Conservation (phyloP, 2,888 invertebrate genomes). For the Pachymerium ferrugineum region DNA sequence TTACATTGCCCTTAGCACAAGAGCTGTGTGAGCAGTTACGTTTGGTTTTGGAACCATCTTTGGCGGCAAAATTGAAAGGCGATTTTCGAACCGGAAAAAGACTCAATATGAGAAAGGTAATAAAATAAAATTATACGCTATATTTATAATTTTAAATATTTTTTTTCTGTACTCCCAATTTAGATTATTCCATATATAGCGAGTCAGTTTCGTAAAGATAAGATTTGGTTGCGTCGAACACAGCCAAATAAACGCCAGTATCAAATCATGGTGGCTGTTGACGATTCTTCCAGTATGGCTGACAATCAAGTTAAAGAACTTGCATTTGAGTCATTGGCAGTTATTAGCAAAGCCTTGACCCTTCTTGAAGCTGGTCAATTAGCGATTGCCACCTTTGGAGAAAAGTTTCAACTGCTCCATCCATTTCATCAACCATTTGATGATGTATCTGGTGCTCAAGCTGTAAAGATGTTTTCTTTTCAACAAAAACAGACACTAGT, state of each 20-base stretch:
- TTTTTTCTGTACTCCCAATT: constrained; percentile 1
- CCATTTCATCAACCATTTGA: constrained; percentile 79
- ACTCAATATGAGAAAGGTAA: constrained; percentile 87
- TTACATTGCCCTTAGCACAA: constrained; percentile 58
- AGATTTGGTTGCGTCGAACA: constrained; percentile 94
- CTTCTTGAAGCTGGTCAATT: constrained; percentile 91
- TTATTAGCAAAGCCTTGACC: constrained; percentile 80
- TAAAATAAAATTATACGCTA: not conserved
- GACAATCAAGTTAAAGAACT: constrained; percentile 60
- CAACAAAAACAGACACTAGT: constrained; percentile 84
- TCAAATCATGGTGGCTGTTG: constrained; percentile 91
- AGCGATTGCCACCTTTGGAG: constrained; percentile 86
- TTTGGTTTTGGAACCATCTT: constrained; percentile 90
- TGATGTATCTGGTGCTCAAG: constrained; percentile 69
- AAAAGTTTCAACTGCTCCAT: constrained; percentile 76
- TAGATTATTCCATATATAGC: constrained; percentile 96
- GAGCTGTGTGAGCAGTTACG: constrained; percentile 89
- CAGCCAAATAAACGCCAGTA: constrained; percentile 94
- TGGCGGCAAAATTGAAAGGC: constrained; percentile 82
- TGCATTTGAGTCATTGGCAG: constrained; percentile 88
- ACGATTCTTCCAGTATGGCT: constrained; percentile 74
- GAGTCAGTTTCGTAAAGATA: constrained; percentile 96
- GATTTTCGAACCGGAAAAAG: constrained; percentile 95
- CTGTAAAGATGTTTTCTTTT: constrained; percentile 62
- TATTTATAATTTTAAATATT: constrained; percentile 29